A percentile compares a stretch with the other conserved stretches of the same genome.
Evolutionary conservation across 2,797 vertebrate genomes (phyloP).

Genomic region (Gymnothorax javanicus): DNA sequence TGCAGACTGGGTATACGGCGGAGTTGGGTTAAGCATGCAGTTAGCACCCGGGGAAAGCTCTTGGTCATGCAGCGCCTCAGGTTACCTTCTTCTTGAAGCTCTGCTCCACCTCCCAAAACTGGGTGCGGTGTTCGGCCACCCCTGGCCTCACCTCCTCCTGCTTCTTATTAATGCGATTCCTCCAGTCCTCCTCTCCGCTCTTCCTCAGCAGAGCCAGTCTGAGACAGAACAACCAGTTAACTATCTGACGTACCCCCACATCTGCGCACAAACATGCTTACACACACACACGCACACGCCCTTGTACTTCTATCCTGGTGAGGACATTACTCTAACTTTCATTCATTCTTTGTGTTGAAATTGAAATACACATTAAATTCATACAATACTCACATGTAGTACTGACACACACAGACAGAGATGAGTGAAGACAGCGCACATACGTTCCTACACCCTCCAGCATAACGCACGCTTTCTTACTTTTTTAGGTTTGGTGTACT

Average conservation of each 20-base stretch:
- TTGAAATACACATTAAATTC: too few species aligned
- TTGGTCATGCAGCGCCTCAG: conserved; percentile 28
- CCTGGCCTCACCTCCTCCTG: conserved; percentile 76
- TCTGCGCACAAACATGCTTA: background rate
- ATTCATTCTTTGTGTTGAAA: too few species aligned
- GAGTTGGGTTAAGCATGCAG: background rate
- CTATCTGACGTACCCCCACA: background rate
- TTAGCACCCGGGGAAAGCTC: background rate
- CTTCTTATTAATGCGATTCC: conserved; percentile 85
- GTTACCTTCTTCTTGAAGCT: conserved; percentile 90
- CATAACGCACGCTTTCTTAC: too few species aligned
- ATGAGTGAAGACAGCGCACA: too few species aligned
- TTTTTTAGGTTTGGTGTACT: too few species aligned
- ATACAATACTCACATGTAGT: too few species aligned
- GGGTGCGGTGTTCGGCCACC: conserved; percentile 61
- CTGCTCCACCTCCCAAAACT: conserved; percentile 81
- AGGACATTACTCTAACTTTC: background rate
- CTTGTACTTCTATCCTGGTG: background rate
- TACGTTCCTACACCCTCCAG: too few species aligned
- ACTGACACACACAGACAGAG: too few species aligned
- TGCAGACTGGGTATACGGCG: background rate
- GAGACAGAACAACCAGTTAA: conserved; percentile 30
- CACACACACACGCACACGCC: conserved; percentile 6
- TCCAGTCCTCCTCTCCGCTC: conserved; percentile 94
- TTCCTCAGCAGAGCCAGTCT: conserved; percentile 90